phyloP scores from a whole-genome alignment of 2,888 invertebrate species.

The Luperina testacea region DNA sequence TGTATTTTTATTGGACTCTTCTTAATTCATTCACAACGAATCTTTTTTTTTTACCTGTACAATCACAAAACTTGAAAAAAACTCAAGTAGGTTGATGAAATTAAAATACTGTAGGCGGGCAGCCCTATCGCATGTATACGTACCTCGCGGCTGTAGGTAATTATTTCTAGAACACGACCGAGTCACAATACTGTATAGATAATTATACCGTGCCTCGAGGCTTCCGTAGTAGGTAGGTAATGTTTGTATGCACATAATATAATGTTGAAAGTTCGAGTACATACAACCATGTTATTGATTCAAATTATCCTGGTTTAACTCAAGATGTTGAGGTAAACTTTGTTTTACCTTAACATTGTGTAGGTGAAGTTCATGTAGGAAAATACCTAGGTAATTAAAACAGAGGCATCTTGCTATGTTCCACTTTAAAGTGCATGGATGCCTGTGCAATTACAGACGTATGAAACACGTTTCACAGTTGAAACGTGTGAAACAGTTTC shows the following conservation, averaged over 20 bases:
- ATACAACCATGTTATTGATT: constrained; percentile 16
- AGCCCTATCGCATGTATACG: no score
- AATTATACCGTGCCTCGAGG: neutral
- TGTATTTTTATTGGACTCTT: no score
- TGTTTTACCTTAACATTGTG: neutral
- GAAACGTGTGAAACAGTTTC: no score
- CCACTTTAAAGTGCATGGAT: neutral
- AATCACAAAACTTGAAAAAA: no score
- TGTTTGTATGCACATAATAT: neutral
- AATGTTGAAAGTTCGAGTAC: constrained; percentile 12
- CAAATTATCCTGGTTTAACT: constrained; percentile 15
- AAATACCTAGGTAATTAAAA: neutral
- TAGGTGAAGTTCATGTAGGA: neutral
- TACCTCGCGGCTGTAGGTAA: no score
- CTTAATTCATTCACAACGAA: no score
- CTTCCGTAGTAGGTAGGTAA: neutral
- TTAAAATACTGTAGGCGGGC: no score
- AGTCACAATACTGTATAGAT: no score
- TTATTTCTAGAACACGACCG: no score
- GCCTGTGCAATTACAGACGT: neutral
- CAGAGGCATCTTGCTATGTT: neutral
- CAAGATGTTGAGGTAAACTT: constrained; percentile 4
- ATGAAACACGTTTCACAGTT: no score
- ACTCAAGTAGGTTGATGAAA: no score
- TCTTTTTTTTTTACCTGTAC: no score